These are phyloP conservation scores for Panagrolaimus sp. DNA, from an alignment of 1,140 invertebrate species.

Conservation along the genomic window DNA sequence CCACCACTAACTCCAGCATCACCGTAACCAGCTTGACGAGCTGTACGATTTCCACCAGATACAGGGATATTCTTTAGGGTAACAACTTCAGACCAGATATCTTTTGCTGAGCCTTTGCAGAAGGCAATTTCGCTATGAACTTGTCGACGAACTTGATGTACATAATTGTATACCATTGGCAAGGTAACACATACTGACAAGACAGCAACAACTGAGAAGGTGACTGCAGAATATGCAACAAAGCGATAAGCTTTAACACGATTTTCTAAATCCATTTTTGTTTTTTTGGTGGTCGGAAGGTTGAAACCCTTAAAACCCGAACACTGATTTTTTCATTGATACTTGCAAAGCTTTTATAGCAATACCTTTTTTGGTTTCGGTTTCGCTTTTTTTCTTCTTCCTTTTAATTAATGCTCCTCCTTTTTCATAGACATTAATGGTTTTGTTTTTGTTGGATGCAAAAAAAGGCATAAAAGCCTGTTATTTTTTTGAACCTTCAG, in stretches of 20 bases:
- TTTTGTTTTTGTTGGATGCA: no score
- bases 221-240: conserved; percentile 41
- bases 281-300: no score
- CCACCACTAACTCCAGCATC: background rate
- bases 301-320: no score
- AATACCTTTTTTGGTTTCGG: no score
- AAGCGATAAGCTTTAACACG: conserved; percentile 43
- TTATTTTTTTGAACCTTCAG: no score
- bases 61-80: conserved; percentile 32
- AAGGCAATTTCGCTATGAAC: conserved; percentile 29
- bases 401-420: no score
- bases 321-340: no score
- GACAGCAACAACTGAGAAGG: conserved; percentile 36
- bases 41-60: conserved; percentile 32
- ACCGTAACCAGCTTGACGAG: conserved; percentile 10
- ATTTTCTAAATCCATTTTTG: conserved; percentile 37
- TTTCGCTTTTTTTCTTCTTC: no score
- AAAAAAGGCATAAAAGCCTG: no score
- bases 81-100: conserved; percentile 37
- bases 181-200: conserved; percentile 37
- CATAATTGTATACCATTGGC: conserved; percentile 42
- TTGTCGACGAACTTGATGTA: conserved; percentile 31
- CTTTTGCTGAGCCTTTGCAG: conserved; percentile 40
- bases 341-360: no score
- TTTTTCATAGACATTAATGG: no score